Evolutionary conservation across 2,797 vertebrate genomes (phyloP).

Genomic region (Notolabrus celidotus): DNA sequence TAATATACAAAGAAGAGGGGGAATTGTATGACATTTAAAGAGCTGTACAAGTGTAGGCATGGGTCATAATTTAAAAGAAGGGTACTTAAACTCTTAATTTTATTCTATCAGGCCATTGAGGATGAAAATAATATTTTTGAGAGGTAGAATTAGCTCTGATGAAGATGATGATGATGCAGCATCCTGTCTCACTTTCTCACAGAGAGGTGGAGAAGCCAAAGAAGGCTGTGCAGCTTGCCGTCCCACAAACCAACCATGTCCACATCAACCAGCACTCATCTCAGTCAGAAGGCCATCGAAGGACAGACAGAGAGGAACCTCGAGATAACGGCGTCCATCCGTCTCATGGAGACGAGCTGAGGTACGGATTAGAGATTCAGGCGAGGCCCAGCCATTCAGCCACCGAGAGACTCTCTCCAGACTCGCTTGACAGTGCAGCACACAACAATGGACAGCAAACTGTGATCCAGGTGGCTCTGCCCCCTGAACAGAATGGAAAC

Average conservation of each 20-base stretch:
- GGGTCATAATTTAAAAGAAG: conserved; percentile 6
- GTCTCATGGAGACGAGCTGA: conserved; percentile 83
- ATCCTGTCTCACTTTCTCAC: conserved; percentile 21
- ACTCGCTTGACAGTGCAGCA: conserved; percentile 72
- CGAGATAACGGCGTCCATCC: conserved; percentile 80
- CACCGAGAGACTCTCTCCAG: conserved; percentile 85
- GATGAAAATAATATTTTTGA: background rate
- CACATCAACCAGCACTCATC: conserved; percentile 81
- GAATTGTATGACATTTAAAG: conserved; percentile 20
- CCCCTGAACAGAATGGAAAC: conserved; percentile 91
- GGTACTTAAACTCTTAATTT: background rate
- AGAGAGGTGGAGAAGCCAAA: conserved; percentile 86
- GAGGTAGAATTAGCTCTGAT: background rate
- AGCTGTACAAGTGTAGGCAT: background rate
- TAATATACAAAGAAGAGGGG: background rate
- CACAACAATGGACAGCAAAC: conserved; percentile 88
- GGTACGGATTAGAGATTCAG: conserved; percentile 85
- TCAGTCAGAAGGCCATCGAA: conserved; percentile 79
- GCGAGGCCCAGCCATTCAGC: conserved; percentile 77
- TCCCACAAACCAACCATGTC: conserved; percentile 90
- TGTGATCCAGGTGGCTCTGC: conserved; percentile 73
- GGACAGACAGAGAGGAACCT: conserved; percentile 79
- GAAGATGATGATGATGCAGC: no score
- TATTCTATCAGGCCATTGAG: no score
- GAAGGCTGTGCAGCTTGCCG: conserved; percentile 86